Evolutionary conservation across 2,888 invertebrate genomes (phyloP).

Genomic region (Pandemis heparana): DNA sequence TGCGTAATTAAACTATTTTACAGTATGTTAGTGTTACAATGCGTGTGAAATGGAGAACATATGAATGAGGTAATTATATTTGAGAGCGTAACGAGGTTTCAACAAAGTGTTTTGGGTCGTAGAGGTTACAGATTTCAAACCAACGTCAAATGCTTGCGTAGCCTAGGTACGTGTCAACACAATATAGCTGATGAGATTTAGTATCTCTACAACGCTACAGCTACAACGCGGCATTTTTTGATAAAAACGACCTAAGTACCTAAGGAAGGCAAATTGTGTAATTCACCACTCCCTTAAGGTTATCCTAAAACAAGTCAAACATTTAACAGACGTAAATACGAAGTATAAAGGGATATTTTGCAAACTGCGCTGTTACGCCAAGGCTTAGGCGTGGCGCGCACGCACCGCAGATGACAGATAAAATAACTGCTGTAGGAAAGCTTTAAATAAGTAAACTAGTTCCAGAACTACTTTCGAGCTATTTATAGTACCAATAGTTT

Average conservation of each 20-base stretch:
- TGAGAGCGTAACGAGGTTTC: conserved; percentile 40
- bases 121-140: conserved; percentile 18
- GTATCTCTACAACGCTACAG: not conserved
- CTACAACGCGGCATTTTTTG: not conserved
- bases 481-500: conserved; percentile 31
- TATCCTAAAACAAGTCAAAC: not conserved
- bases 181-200: not conserved
- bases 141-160: conserved; percentile 21
- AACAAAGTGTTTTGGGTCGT: conserved; percentile 25
- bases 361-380: conserved; percentile 27
- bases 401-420: conserved; percentile 59
- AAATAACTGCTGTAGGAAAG: conserved; percentile 49
- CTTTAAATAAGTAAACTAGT: conserved; percentile 49
- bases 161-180: not conserved
- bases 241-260: not conserved
- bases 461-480: conserved; percentile 43
- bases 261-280: not conserved
- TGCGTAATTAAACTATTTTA: conserved; percentile 37
- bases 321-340: conserved; percentile 1
- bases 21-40: conserved; percentile 39
- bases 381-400: conserved; percentile 55
- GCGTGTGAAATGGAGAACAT: conserved; percentile 40
- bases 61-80: conserved; percentile 40
- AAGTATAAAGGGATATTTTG: conserved; percentile 37
- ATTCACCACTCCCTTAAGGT: not conserved